Conservation (phyloP, 2,113 vertebrate genomes). For the Crotalus horridus region DNA sequence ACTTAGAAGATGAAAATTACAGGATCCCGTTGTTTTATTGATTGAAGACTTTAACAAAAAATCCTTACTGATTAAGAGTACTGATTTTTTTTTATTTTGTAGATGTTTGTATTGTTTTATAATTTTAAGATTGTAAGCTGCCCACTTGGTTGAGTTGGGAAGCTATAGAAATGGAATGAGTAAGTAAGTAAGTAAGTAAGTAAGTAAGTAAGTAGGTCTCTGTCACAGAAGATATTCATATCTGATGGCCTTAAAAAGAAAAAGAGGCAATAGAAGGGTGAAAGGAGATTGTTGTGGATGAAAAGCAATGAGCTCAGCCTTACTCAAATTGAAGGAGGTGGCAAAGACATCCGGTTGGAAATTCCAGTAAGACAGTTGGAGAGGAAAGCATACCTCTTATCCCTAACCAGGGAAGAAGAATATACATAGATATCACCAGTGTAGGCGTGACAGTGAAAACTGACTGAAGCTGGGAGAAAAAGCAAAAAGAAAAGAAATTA, state of each 20-base stretch:
- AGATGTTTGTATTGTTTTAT: neutral
- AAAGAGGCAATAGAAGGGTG: neutral
- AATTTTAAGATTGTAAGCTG: neutral
- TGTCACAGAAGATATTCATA: neutral
- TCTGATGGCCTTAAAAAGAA: neutral
- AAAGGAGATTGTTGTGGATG: neutral
- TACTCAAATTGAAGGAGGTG: neutral
- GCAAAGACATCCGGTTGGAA: neutral
- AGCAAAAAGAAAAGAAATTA: neutral
- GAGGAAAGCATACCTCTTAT: neutral
- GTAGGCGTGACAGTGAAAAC: neutral
- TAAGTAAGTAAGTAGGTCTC: neutral
- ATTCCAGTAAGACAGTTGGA: neutral
- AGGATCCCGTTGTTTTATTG: neutral
- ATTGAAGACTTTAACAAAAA: neutral
- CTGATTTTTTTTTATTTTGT: neutral
- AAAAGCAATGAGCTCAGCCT: neutral
- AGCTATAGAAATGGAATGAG: neutral
- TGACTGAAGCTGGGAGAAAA: neutral
- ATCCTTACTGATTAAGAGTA: neutral
- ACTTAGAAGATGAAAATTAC: neutral
- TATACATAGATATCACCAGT: neutral
- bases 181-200: neutral
- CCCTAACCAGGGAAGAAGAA: neutral
- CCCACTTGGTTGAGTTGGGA: neutral